These are phyloP conservation scores for Leptodactylus fuscus DNA, from an alignment of 2,113 vertebrate genomes.

Conservation along the genomic window DNA sequence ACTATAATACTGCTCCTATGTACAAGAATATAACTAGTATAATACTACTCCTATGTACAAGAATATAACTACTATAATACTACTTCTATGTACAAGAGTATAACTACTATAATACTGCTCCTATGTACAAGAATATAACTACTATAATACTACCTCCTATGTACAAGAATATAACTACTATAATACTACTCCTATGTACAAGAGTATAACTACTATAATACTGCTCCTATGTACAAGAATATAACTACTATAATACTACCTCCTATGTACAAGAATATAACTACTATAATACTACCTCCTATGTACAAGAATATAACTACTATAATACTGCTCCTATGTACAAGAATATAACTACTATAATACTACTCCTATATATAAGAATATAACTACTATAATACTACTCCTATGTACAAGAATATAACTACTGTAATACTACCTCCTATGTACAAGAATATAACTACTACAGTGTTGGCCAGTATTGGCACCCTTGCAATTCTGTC, in stretches of 20 bases:
- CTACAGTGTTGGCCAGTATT: no score
- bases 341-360: no score
- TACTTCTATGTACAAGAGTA: neutral
- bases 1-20: neutral
- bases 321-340: no score
- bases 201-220: constrained; percentile 1
- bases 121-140: constrained; percentile 7
- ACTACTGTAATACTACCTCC: no score
- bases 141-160: neutral
- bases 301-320: neutral
- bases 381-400: no score
- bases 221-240: neutral
- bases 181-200: neutral
- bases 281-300: neutral
- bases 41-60: neutral
- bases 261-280: neutral
- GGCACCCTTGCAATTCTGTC: no score
- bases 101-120: neutral
- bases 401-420: no score
- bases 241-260: neutral
- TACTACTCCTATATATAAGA: no score
- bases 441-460: no score
- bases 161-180: constrained; percentile 6
- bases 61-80: constrained; percentile 3
- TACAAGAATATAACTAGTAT: neutral